These are phyloP conservation scores for Oscheius sp. DNA, from an alignment of 2,888 invertebrate genomes.

Conservation along the genomic window DNA sequence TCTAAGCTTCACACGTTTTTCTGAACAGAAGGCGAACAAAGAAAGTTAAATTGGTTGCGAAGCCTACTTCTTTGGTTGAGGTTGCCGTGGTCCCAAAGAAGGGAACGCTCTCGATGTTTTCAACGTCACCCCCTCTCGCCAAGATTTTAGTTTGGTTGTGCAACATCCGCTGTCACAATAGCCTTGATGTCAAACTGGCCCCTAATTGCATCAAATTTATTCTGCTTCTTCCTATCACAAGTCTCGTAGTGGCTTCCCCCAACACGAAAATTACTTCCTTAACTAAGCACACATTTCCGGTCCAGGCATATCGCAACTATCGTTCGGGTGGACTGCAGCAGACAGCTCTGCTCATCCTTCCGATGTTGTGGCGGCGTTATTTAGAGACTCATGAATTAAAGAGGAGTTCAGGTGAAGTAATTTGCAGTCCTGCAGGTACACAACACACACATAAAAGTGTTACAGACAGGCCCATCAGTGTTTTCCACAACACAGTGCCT, in stretches of 20 bases:
- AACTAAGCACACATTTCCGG: conserved; percentile 13
- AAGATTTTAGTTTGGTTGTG: conserved; percentile 22
- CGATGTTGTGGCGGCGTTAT: too few species aligned
- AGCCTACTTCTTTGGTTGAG: conserved; percentile 4
- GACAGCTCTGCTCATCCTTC: too few species aligned
- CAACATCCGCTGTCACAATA: conserved; percentile 16
- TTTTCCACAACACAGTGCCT: too few species aligned
- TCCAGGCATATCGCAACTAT: too few species aligned
- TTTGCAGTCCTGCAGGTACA: too few species aligned
- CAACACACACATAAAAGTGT: too few species aligned
- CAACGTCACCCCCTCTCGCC: conserved; percentile 11
- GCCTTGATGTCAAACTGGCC: conserved; percentile 29
- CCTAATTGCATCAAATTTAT: conserved; percentile 33
- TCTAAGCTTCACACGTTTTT: neutral
- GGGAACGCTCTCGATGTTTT: conserved; percentile 2
- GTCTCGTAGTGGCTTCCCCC: conserved; percentile 10
- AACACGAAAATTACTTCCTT: conserved; percentile 22
- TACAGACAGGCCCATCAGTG: too few species aligned
- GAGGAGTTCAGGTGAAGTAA: too few species aligned
- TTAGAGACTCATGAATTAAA: too few species aligned
- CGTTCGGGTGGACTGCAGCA: too few species aligned
- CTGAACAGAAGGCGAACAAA: neutral
- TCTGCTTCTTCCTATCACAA: conserved; percentile 2
- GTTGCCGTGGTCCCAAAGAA: neutral
- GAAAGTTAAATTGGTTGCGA: neutral